Base-by-base conservation (phyloP, 2,113 vertebrate genomes). In the Centrocercus urophasianus region DNA sequence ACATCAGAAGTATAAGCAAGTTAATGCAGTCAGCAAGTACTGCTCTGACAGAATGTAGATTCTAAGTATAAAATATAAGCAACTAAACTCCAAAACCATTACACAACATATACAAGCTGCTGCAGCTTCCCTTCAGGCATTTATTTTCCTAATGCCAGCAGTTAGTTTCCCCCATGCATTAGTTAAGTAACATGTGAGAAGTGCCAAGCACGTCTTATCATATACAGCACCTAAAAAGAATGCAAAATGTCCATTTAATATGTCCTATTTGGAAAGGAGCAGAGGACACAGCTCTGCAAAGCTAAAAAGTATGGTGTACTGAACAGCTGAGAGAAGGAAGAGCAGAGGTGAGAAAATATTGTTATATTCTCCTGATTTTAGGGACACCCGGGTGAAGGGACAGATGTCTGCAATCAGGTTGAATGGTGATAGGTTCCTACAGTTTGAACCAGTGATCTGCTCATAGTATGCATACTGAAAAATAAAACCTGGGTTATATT, bases 21-120 rank as follows among this genome's bases (percentile, higher is more conserved):
- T 57, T 67, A 69, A 48, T 45, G 80, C 85, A 93, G 91, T 56
- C 66, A 81, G 74, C 21, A 95, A 95, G 64, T 66, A 95, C 93
- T 93, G 89, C 38, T 79, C 84, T 75, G 69, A 72, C 64, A 81
- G 54, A 88, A 43, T 92, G 60, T 24, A 86, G 64, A 11, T 67
- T 90, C 80, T 64, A 65, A 38, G 57, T 16, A 81, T 36, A 88
- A 92, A 59, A 61, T 76, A 63, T 32, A 20, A 90, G 76, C 91
- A 89, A 74, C 32, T 76, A 59, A 84, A 93, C 94, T 91, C 91
- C 92, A 82, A 66, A 66, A 82, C 1, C 71, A 59, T n/a, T 22
- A 1, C 0, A 1, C 59, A 91, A 86, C 86, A 45, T 27, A 67
- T 36, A 13, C 13, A 7, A 74, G 57, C 76, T 88, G 72, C 88